A percentile compares a stretch with the other conserved stretches of the same genome.
phyloP scores from a whole-genome alignment of 2,113 vertebrate species.

The Ceyx melanurus region DNA sequence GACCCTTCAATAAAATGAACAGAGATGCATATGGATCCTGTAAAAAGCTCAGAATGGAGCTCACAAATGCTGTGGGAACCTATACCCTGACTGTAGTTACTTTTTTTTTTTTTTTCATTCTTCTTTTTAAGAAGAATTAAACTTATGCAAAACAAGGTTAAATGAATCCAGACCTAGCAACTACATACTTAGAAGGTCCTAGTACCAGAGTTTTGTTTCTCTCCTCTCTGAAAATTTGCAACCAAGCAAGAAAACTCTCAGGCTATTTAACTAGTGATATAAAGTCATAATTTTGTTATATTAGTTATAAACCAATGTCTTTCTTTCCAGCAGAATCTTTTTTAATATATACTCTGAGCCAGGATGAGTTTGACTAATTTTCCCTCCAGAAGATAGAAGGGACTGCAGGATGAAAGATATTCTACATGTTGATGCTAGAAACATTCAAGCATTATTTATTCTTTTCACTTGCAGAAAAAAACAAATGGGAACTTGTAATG shows the following conservation, averaged over 20 bases:
- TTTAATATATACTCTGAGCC: background rate
- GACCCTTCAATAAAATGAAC: background rate
- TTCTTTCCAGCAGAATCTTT: background rate
- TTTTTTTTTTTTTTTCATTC: background rate
- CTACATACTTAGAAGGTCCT: background rate
- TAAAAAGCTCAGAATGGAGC: background rate
- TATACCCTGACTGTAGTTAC: background rate
- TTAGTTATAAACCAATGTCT: background rate
- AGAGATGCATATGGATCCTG: background rate
- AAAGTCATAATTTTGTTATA: background rate
- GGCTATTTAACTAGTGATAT: background rate
- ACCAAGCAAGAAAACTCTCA: background rate
- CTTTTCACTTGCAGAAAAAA: background rate
- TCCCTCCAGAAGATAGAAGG: background rate
- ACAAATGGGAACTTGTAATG: background rate
- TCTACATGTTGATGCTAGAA: background rate
- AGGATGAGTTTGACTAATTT: background rate
- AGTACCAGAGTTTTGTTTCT: background rate
- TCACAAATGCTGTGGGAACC: background rate
- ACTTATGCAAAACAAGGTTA: background rate
- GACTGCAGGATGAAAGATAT: background rate
- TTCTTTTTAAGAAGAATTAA: background rate
- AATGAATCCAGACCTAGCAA: background rate
- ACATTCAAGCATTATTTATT: background rate
- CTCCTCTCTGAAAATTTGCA: background rate